A percentile compares a stretch with the other conserved stretches of the same genome.
phyloP scores from a whole-genome alignment of 2,113 vertebrate genomes.

The Mormyrus iriodes region DNA sequence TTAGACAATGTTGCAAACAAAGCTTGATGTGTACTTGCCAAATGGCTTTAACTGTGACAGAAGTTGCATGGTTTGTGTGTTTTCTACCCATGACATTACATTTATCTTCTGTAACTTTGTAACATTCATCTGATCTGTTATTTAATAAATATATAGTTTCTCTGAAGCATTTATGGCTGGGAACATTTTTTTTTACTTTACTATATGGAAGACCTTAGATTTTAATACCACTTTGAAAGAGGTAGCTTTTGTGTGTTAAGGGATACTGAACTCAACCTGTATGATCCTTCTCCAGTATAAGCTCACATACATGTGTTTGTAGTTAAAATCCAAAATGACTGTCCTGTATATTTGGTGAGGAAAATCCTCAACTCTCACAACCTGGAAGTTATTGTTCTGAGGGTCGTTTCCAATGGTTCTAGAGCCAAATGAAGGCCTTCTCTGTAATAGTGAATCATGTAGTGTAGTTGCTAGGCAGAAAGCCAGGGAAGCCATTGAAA shows the following conservation, averaged over 20 bases:
- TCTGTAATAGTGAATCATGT: conserved; percentile 37
- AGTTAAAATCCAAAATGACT: neutral
- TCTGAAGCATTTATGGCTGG: neutral
- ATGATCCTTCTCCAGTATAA: neutral
- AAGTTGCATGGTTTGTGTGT: neutral
- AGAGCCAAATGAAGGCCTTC: conserved; percentile 35
- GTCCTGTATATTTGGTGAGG: neutral
- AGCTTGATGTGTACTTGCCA: neutral
- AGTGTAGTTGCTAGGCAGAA: conserved; percentile 36
- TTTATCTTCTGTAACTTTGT: neutral
- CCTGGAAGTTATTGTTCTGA: conserved; percentile 26
- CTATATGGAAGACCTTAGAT: neutral
- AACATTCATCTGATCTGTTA: neutral
- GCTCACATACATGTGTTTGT: neutral
- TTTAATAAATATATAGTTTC: neutral
- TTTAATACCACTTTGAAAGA: neutral
- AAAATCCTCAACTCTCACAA: conserved; percentile 11
- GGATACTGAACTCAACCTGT: neutral
- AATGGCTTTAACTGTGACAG: neutral
- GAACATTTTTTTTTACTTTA: neutral
- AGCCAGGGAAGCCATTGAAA: conserved; percentile 34
- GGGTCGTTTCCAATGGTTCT: conserved; percentile 27
- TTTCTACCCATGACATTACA: neutral
- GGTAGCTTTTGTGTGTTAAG: neutral
- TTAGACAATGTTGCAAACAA: neutral